These are phyloP conservation scores for Xenopus borealis DNA, from an alignment of 2,113 vertebrate species.

Conservation along the genomic window DNA sequence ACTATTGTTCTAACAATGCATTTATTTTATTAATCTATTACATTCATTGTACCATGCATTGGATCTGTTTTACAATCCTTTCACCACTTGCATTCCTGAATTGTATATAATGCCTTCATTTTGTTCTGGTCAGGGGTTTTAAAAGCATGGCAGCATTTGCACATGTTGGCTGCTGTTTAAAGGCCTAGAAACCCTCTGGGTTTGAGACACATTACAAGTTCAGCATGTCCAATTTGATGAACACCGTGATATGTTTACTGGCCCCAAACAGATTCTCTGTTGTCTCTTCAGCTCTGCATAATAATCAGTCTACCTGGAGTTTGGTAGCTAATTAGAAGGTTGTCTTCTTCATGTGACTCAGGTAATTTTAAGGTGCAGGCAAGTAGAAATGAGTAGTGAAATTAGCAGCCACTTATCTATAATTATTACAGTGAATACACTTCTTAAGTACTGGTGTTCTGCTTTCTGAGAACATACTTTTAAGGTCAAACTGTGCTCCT, in stretches of 20 bases:
- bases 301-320: slow-evolving; percentile 31
- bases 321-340: slow-evolving; percentile 37
- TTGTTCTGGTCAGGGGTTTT: too few species aligned
- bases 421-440: slow-evolving; percentile 46
- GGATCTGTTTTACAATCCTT: too few species aligned
- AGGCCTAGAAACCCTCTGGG: too few species aligned
- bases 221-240: too few species aligned
- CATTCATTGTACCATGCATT: too few species aligned
- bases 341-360: slow-evolving; percentile 25
- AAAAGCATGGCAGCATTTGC: too few species aligned
- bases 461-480: slow-evolving; percentile 35
- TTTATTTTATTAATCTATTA: too few species aligned
- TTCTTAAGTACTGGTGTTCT: slow-evolving; percentile 38
- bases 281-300: neutral
- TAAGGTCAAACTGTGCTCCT: slow-evolving; percentile 45
- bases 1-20: too few species aligned
- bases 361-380: slow-evolving; percentile 37
- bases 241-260: neutral
- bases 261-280: neutral
- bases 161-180: too few species aligned
- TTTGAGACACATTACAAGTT: too few species aligned
- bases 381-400: slow-evolving; percentile 38
- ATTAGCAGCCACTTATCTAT: slow-evolving; percentile 28
- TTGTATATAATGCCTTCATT: too few species aligned
- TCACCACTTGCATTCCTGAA: too few species aligned